Evolutionary conservation across 2,888 invertebrate genomes (phyloP).

Genomic region (Rhimphoctona megacephalus): DNA sequence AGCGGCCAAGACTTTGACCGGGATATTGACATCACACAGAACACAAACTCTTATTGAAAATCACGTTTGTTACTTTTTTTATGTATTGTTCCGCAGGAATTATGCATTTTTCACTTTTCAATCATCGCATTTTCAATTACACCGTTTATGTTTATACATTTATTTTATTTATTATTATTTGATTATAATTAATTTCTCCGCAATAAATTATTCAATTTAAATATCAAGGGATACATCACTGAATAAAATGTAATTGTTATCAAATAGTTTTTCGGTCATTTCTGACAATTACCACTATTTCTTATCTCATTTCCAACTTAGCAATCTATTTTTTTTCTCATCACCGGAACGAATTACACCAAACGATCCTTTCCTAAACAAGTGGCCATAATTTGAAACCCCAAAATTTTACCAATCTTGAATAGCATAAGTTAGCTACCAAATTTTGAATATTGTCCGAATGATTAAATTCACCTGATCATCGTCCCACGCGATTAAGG

Average conservation of each 20-base stretch:
- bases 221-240: too few relatives aligned
- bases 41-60: slow-evolving; percentile 27
- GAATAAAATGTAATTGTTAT: too few relatives aligned
- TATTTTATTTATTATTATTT: not conserved
- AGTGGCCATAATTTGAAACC: not conserved
- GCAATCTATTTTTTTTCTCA: not conserved
- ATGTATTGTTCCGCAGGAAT: not conserved
- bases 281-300: too few relatives aligned
- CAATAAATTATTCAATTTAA: not conserved
- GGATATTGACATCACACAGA: slow-evolving; percentile 83
- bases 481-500: slow-evolving; percentile 26
- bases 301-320: not conserved
- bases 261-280: too few relatives aligned
- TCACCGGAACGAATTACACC: not conserved
- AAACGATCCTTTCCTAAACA: not conserved
- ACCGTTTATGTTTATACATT: not conserved
- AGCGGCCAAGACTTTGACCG: slow-evolving; percentile 86
- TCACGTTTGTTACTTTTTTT: not conserved
- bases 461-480: slow-evolving; percentile 29
- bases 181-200: not conserved
- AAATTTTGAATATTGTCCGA: not conserved
- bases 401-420: not conserved
- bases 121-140: not conserved
- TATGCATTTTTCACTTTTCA: slow-evolving; percentile 11
- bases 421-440: not conserved